Evolutionary conservation across 2,113 vertebrate species (phyloP).

Genomic region (Morone chrysops): DNA sequence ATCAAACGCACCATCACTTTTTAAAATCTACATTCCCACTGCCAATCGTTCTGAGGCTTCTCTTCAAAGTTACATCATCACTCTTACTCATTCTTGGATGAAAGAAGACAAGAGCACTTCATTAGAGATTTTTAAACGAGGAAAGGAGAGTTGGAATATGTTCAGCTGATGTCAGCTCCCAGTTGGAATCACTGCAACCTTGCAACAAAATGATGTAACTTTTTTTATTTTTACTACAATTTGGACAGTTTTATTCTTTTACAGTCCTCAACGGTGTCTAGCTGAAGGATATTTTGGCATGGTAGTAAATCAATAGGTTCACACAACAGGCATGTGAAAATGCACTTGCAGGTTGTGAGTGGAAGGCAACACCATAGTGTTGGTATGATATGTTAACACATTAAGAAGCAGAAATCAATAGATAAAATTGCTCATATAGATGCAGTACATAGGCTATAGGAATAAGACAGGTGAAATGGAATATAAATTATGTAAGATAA

Average conservation of each 20-base stretch:
- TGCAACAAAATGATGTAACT: slow-evolving; percentile 62
- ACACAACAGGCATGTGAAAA: neutral
- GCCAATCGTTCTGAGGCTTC: slow-evolving; percentile 26
- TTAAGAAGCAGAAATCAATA: neutral
- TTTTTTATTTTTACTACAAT: slow-evolving; percentile 40
- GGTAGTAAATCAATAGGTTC: neutral
- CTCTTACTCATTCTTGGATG: slow-evolving; percentile 58
- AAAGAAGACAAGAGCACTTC: slow-evolving; percentile 44
- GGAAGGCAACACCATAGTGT: neutral
- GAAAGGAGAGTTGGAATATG: slow-evolving; percentile 36
- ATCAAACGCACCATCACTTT: slow-evolving; percentile 51
- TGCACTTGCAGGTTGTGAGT: neutral
- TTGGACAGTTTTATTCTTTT: slow-evolving; percentile 32
- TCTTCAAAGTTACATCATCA: slow-evolving; percentile 52
- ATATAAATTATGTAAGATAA: neutral
- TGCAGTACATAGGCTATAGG: too few relatives aligned
- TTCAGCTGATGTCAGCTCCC: slow-evolving; percentile 67
- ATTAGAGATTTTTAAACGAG: slow-evolving; percentile 58
- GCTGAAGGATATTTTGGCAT: slow-evolving; percentile 17
- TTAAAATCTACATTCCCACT: slow-evolving; percentile 44
- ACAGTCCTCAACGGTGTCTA: neutral
- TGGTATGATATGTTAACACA: neutral
- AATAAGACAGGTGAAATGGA: neutral
- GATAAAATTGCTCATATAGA: neutral
- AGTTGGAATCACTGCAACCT: slow-evolving; percentile 53